These are phyloP conservation scores for Tyrannus savana DNA, from an alignment of 2,113 vertebrate genomes.

Conservation along the genomic window DNA sequence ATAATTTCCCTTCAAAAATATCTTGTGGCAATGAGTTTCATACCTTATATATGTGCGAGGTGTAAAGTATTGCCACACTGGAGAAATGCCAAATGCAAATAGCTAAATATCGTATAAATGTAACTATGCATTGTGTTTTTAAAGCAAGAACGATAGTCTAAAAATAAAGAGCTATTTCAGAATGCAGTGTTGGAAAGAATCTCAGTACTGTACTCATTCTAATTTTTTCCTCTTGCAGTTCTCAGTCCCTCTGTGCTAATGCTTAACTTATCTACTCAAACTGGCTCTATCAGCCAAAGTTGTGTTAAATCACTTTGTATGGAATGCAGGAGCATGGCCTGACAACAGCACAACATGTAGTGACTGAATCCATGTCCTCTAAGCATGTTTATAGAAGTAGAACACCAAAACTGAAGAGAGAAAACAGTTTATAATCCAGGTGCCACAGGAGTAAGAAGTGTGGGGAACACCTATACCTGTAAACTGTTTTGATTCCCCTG, in stretches of 20 bases:
- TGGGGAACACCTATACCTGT: background rate
- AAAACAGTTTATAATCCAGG: background rate
- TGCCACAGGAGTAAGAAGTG: background rate
- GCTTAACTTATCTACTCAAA: constrained; percentile 43
- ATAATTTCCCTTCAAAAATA: background rate
- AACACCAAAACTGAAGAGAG: background rate
- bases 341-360: background rate
- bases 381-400: background rate
- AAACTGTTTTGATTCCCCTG: fast-evolving
- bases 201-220: background rate
- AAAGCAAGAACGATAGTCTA: constrained; percentile 30
- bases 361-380: background rate
- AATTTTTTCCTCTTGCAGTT: background rate
- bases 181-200: constrained; percentile 58
- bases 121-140: background rate
- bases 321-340: constrained; percentile 1
- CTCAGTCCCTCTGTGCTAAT: constrained; percentile 14
- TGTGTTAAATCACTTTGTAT: constrained; percentile 49
- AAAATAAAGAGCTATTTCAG: constrained; percentile 53
- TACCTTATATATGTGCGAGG: background rate
- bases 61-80: background rate
- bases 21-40: background rate
- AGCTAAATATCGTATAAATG: background rate
- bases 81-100: background rate
- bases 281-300: constrained; percentile 19